phyloP scores from a whole-genome alignment of 2,888 invertebrate genomes.

The Parnassius orleans region DNA sequence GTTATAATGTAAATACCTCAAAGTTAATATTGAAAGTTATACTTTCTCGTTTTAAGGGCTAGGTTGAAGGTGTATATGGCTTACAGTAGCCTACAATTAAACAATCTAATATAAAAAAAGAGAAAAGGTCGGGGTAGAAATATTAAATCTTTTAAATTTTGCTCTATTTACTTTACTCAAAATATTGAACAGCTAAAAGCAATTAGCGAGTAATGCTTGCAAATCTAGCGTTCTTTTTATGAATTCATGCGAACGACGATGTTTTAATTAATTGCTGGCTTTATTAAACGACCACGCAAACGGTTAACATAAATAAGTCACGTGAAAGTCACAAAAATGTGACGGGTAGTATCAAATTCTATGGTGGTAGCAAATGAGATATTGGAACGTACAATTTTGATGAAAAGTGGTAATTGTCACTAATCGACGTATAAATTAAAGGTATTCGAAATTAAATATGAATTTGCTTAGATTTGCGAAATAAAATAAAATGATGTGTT shows the following conservation, averaged over 20 bases:
- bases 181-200: constrained; percentile 23
- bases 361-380: not conserved
- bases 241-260: constrained; percentile 22
- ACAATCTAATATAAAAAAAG: too few relatives aligned
- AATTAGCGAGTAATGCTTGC: constrained; percentile 24
- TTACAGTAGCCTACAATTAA: too few relatives aligned
- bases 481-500: not conserved
- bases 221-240: constrained; percentile 23
- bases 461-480: not conserved
- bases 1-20: too few relatives aligned
- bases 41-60: too few relatives aligned
- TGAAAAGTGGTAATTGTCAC: too few relatives aligned
- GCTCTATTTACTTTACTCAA: constrained; percentile 33
- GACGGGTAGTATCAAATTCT: not conserved
- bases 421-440: not conserved
- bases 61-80: too few relatives aligned
- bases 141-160: constrained; percentile 33
- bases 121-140: too few relatives aligned
- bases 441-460: not conserved
- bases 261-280: constrained; percentile 26
- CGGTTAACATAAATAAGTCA: not conserved
- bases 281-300: constrained; percentile 22
- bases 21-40: too few relatives aligned
- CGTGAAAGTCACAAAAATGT: too few relatives aligned
- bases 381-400: not conserved